Conservation (phyloP, 1,140 invertebrate species). For the Trichogramma pretiosum region DNA sequence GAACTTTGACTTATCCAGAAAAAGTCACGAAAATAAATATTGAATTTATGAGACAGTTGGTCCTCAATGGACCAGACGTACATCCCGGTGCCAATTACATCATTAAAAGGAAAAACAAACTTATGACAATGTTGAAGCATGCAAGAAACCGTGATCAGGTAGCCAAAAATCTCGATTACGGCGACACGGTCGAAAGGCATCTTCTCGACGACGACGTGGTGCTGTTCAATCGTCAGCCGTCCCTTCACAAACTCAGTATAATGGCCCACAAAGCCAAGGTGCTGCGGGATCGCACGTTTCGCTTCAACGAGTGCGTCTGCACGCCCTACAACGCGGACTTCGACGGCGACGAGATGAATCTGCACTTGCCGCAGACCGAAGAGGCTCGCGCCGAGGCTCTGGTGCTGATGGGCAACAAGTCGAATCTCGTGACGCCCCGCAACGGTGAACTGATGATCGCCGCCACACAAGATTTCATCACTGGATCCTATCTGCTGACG, state of each 20-base stretch:
- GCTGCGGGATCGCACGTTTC: slow-evolving; percentile 78
- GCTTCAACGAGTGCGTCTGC: slow-evolving; percentile 98
- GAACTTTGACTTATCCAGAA: slow-evolving; percentile 94
- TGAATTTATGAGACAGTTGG: slow-evolving; percentile 70
- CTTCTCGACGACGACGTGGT: slow-evolving; percentile 91
- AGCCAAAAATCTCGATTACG: slow-evolving; percentile 77
- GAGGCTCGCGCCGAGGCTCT: slow-evolving; percentile 95
- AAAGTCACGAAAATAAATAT: slow-evolving; percentile 85
- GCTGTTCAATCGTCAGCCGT: slow-evolving; percentile 96
- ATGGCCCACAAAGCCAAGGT: slow-evolving; percentile 90
- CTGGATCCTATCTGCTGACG: slow-evolving; percentile 89
- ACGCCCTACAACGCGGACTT: slow-evolving; percentile 99
- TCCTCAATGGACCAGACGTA: slow-evolving; percentile 83
- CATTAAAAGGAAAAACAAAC: slow-evolving; percentile 56
- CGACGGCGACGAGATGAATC: slow-evolving; percentile 99
- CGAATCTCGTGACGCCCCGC: slow-evolving; percentile 92
- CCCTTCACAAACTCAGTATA: slow-evolving; percentile 95
- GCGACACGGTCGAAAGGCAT: slow-evolving; percentile 92
- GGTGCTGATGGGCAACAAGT: slow-evolving; percentile 94
- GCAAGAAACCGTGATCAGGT: slow-evolving; percentile 80
- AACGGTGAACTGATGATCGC: slow-evolving; percentile 97
- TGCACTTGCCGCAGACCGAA: slow-evolving; percentile 96
- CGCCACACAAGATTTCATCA: slow-evolving; percentile 97
- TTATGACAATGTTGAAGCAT: slow-evolving; percentile 80
- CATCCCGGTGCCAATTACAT: slow-evolving; percentile 97